phyloP scores from a whole-genome alignment of 2,113 vertebrate genomes.

The Poecilia latipinna region DNA sequence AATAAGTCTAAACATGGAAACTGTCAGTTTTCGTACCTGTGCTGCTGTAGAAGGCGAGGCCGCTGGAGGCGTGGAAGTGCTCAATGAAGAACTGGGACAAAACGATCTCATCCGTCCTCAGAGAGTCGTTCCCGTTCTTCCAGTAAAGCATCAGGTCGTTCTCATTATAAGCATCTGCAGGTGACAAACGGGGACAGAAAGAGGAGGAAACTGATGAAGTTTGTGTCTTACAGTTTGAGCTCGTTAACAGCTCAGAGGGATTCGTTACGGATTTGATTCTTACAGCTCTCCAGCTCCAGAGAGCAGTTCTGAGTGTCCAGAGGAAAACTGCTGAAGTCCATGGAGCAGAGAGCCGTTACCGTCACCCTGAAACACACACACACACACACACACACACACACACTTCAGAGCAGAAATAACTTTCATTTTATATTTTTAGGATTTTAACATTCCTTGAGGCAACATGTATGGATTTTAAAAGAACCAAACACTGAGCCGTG shows the following conservation, averaged over 20 bases:
- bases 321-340: slow-evolving; percentile 95
- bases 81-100: slow-evolving; percentile 93
- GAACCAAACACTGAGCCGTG: too few species aligned
- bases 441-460: too few species aligned
- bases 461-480: too few species aligned
- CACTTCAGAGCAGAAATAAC: too few species aligned
- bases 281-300: slow-evolving; percentile 94
- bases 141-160: slow-evolving; percentile 94
- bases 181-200: neutral
- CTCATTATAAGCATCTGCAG: slow-evolving; percentile 89
- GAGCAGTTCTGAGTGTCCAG: slow-evolving; percentile 94
- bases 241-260: neutral
- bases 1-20: neutral
- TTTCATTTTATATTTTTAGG: too few species aligned
- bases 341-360: slow-evolving; percentile 90
- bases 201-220: slow-evolving; percentile 15
- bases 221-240: neutral
- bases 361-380: slow-evolving; percentile 83
- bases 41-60: slow-evolving; percentile 93
- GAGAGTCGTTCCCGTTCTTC: slow-evolving; percentile 90
- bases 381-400: neutral
- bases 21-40: slow-evolving; percentile 77
- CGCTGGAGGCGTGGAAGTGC: slow-evolving; percentile 90
- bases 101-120: slow-evolving; percentile 89
- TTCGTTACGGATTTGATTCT: slow-evolving; percentile 66